Evolutionary conservation across 2,888 invertebrate genomes (phyloP), one percentile per base, ranked within the genome.

Genomic region (Drosophila demipolita): DNA sequence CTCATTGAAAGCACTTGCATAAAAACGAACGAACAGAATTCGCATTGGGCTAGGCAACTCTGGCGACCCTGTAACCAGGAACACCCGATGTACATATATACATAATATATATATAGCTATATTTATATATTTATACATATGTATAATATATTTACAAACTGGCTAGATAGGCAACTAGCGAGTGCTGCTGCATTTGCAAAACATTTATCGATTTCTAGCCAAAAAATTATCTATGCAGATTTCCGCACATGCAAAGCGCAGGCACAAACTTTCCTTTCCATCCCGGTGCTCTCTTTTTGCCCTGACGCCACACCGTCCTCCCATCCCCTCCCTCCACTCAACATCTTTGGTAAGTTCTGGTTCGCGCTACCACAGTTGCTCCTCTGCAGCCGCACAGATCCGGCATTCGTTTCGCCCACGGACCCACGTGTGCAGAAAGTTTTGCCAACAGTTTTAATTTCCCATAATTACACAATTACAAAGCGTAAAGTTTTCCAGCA

Each of bases 391-490:
- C 53, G 36, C 42, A n/a, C 45, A 45, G 49, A 52, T 42, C 61
- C 61, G 50, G 26, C 49, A 53, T 65, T 57, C 59, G 55, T 68
- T 61, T 54, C 38, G 81, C 66, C 66, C 57, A 59, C 65, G 73
- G 67, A 72, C 75, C 80, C 85, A 82, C 89, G 87, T 87, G 90
- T 87, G 86, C 86, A 87, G 81, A 87, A 85, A 90, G 84, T 87
- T 87, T 89, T 80, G 75, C 90, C 84, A 89, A 87, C 90, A 90
- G 89, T 87, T 87, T 90, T 87, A 87, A 90, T 87, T 87, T 87
- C 87, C 90, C 90, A 87, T 87, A 87, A 87, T 90, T 87, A 87
- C 87, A 87, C 90, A 87, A 87, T 87, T 87, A 87, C 90, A 90
- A 90, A 90, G 89, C 89, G 90, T 87, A 87, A 87, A 87, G 89